These are phyloP conservation scores for Tetranychus cinnabarinus DNA, from an alignment of 1,140 invertebrate genomes.

Conservation along the genomic window DNA sequence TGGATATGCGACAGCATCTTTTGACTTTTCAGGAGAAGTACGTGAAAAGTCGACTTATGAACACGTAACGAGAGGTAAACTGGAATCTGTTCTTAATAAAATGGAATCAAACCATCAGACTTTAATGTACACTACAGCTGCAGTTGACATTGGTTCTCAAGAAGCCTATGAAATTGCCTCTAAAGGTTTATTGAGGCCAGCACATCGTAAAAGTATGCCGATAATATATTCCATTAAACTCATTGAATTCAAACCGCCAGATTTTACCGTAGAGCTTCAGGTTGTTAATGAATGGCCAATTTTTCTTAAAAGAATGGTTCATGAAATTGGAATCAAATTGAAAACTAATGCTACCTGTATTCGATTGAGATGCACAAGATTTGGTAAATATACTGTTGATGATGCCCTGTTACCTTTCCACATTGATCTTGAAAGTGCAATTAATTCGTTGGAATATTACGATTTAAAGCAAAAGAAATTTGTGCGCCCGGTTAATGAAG, in stretches of 20 bases:
- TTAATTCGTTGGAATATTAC: too few relatives aligned
- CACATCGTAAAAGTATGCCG: conserved; percentile 32
- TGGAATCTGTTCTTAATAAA: conserved; percentile 43
- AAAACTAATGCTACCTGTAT: conserved; percentile 53
- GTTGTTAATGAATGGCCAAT: conserved; percentile 52
- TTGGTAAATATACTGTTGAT: conserved; percentile 51
- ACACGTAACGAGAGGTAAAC: conserved; percentile 34
- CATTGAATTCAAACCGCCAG: conserved; percentile 47
- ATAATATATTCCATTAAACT: conserved; percentile 69
- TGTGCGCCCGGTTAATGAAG: too few relatives aligned
- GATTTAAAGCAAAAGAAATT: too few relatives aligned
- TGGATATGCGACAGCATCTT: conserved; percentile 48
- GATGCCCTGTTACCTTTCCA: conserved; percentile 35
- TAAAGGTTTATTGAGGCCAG: conserved; percentile 48
- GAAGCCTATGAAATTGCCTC: conserved; percentile 62
- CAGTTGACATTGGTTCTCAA: conserved; percentile 55
- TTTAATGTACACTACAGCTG: conserved; percentile 48
- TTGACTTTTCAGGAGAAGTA: conserved; percentile 42
- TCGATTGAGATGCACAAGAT: conserved; percentile 48
- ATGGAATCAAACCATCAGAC: conserved; percentile 57
- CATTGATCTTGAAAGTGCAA: too few relatives aligned
- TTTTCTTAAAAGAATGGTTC: conserved; percentile 44
- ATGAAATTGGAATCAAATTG: conserved; percentile 51
- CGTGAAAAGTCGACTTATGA: conserved; percentile 40
- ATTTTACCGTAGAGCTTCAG: conserved; percentile 69